Percentiles rank a stretch among this genome's conserved stretches.
Conservation (phyloP, 1,140 invertebrate species). For the Globodera rostochiensis region DNA sequence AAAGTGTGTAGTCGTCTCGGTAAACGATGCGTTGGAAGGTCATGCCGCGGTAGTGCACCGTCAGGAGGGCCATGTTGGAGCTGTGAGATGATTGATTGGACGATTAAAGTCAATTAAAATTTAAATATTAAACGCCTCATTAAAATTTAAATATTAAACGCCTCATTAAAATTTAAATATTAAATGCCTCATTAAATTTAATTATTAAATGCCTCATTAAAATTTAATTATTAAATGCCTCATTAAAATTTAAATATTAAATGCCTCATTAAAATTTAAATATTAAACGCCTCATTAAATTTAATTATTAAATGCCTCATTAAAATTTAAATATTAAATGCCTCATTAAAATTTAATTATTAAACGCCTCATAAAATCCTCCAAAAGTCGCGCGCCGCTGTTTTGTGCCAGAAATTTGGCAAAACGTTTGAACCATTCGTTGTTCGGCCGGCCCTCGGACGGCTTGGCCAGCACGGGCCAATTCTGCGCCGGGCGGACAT, state of each 20-base stretch:
- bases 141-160: slow-evolving; percentile 10
- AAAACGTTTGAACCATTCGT: slow-evolving; percentile 20
- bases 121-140: slow-evolving; percentile 21
- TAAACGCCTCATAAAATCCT: slow-evolving; percentile 30
- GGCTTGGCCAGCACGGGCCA: slow-evolving; percentile 1
- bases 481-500: not conserved
- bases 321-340: no score
- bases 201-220: slow-evolving; percentile 19
- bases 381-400: slow-evolving; percentile 14
- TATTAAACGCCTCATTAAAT: not conserved
- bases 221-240: slow-evolving; percentile 21
- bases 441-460: not conserved
- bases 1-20: slow-evolving; percentile 45
- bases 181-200: not conserved
- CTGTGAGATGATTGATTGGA: not conserved
- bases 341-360: slow-evolving; percentile 14
- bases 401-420: slow-evolving; percentile 16
- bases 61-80: slow-evolving; percentile 29
- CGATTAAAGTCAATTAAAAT: slow-evolving; percentile 10
- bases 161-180: slow-evolving; percentile 1
- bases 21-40: slow-evolving; percentile 32
- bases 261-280: not conserved
- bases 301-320: not conserved
- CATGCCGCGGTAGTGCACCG: slow-evolving; percentile 21
- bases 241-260: slow-evolving; percentile 14